Conservation (phyloP, 30 jellyfish, hydroid and myxozoan species). For the Sanderia malayensis region DNA sequence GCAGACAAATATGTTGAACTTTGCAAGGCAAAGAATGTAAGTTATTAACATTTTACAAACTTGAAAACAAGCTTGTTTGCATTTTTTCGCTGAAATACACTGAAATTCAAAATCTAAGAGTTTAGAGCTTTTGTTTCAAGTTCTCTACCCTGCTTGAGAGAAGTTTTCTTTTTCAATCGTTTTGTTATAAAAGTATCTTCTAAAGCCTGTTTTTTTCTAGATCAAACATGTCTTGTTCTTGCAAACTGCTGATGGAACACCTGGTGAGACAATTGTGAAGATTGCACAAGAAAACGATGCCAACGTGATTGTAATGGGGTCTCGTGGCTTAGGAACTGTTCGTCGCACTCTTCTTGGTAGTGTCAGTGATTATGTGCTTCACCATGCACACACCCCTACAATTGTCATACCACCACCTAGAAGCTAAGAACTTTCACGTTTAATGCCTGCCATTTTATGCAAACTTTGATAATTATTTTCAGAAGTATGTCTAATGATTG, state of each 20-base stretch:
- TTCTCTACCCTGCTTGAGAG: too few relatives aligned
- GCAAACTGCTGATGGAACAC: conserved; percentile 59
- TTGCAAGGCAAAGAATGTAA: conserved; percentile 62
- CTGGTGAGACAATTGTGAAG: conserved; percentile 77
- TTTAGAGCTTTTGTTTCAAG: too few relatives aligned
- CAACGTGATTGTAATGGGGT: conserved; percentile 44
- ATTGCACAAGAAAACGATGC: conserved; percentile 68
- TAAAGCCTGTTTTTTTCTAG: conserved; percentile 16
- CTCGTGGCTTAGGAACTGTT: conserved; percentile 76
- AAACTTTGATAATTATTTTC: too few relatives aligned
- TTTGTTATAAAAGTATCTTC: too few relatives aligned
- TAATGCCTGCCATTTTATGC: too few relatives aligned
- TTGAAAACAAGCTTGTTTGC: too few relatives aligned
- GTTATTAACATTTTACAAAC: too few relatives aligned
- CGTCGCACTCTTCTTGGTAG: conserved; percentile 86
- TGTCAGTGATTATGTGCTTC: conserved; percentile 81
- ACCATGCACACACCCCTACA: conserved; percentile 81
- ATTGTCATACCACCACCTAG: conserved; percentile 53
- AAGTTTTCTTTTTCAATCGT: too few relatives aligned
- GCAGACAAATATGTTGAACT: conserved; percentile 64
- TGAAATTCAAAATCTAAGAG: too few relatives aligned
- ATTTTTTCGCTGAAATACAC: too few relatives aligned
- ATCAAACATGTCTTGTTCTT: conserved; percentile 55
- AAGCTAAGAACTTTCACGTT: too few relatives aligned
- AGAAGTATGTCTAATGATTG: too few relatives aligned